A percentile compares a stretch with the other conserved stretches of the same genome.
These are phyloP conservation scores for Yponomeuta malinellus DNA, from an alignment of 2,888 invertebrate species.

Conservation along the genomic window DNA sequence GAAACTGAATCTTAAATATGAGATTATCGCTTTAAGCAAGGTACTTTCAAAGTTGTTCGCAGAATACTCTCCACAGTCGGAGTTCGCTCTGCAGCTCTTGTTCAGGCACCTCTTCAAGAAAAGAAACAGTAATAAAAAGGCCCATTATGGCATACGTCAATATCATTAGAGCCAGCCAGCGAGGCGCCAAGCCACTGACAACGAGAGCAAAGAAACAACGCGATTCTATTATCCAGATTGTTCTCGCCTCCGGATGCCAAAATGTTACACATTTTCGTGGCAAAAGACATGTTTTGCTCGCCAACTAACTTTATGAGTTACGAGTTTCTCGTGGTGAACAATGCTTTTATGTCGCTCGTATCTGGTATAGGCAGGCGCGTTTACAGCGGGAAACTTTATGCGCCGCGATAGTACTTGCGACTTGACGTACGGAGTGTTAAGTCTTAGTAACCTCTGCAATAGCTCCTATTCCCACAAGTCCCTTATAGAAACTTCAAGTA, in stretches of 20 bases:
- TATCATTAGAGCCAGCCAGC: conserved; percentile 28
- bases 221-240: conserved; percentile 68
- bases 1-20: no score
- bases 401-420: background rate
- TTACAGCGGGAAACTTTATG: conserved; percentile 1
- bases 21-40: no score
- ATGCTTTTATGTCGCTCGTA: conserved; percentile 52
- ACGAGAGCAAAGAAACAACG: conserved; percentile 45
- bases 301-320: conserved; percentile 68
- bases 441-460: background rate
- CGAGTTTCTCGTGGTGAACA: conserved; percentile 51
- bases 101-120: conserved; percentile 1
- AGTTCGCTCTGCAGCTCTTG: no score
- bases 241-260: conserved; percentile 68
- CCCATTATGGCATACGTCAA: background rate
- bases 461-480: background rate
- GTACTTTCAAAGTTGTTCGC: no score
- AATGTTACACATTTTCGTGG: conserved; percentile 49
- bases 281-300: conserved; percentile 53
- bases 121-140: background rate
- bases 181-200: conserved; percentile 30
- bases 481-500: background rate
- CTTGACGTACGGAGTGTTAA: background rate
- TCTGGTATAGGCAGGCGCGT: conserved; percentile 8
- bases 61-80: no score